Percentiles rank a stretch among this genome's conserved stretches.
Conservation (phyloP, 1,140 invertebrate genomes). For the Propsilocerus akamusi region DNA sequence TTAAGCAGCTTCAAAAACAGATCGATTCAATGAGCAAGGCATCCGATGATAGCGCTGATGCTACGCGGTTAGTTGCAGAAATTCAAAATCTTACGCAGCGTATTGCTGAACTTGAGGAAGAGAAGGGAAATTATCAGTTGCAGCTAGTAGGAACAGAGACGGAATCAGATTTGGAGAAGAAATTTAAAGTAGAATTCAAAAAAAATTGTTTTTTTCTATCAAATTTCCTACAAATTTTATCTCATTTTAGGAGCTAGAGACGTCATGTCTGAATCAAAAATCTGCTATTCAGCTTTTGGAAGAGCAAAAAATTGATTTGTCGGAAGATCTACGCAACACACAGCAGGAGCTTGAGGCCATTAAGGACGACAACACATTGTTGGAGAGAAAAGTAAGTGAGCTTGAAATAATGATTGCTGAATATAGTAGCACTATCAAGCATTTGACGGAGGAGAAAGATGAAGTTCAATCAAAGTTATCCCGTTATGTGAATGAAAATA, state of each 20-base stretch:
- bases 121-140: slow-evolving; percentile 74
- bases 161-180: slow-evolving; percentile 11
- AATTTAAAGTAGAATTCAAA: slow-evolving; percentile 7
- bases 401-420: slow-evolving; percentile 28
- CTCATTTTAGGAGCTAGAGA: slow-evolving; percentile 1
- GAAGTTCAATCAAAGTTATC: slow-evolving; percentile 35
- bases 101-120: slow-evolving; percentile 70
- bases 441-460: slow-evolving; percentile 28
- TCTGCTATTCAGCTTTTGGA: slow-evolving; percentile 17
- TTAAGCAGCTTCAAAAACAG: slow-evolving; percentile 69
- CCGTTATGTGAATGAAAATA: slow-evolving; percentile 42
- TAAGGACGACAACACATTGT: slow-evolving; percentile 21
- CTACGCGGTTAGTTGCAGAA: slow-evolving; percentile 35
- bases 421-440: slow-evolving; percentile 10
- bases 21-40: slow-evolving; percentile 55
- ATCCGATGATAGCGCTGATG: slow-evolving; percentile 45
- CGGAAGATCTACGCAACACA: slow-evolving; percentile 13
- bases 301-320: slow-evolving; percentile 17
- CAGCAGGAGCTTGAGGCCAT: slow-evolving; percentile 11
- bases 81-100: slow-evolving; percentile 48
- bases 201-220: slow-evolving; percentile 5
- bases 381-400: slow-evolving; percentile 44
- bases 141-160: slow-evolving; percentile 36
- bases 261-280: slow-evolving; percentile 10
- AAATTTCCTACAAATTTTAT: not conserved